Evolutionary conservation across 2,797 vertebrate genomes (phyloP).

Genomic region (Onychomys arenicola): DNA sequence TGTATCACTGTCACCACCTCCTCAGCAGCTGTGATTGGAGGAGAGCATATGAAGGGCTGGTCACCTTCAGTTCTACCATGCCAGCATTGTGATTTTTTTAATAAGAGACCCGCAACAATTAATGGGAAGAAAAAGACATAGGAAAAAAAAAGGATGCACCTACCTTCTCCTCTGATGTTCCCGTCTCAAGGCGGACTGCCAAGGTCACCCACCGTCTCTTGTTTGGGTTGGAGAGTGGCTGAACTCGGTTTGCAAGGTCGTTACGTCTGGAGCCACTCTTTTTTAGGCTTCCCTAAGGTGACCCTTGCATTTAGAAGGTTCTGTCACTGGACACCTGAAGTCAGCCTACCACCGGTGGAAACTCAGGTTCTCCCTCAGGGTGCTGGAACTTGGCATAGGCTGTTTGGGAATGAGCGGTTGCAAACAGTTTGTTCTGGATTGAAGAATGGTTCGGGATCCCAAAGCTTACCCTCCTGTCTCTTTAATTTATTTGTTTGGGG

Average conservation of each 20-base stretch:
- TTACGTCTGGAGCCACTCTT: neutral
- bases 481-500: neutral
- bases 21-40: conserved; percentile 72
- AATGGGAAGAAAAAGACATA: neutral
- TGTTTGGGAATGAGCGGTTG: neutral
- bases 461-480: neutral
- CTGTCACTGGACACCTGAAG: neutral
- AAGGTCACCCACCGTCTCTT: neutral
- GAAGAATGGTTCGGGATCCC: conserved; percentile 9
- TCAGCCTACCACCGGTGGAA: neutral
- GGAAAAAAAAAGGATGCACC: neutral
- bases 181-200: conserved; percentile 10
- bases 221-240: neutral
- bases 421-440: neutral
- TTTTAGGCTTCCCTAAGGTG: neutral
- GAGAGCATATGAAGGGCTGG: neutral
- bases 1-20: neutral
- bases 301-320: neutral
- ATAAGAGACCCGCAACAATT: neutral
- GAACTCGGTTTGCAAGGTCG: conserved; percentile 10
- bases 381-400: neutral
- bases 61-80: neutral
- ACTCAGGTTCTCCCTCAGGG: neutral
- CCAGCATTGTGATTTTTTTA: neutral
- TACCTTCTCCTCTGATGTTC: neutral